Percentiles rank a stretch among this genome's conserved stretches.
phyloP scores from a whole-genome alignment of 1,140 invertebrate species.

The Trigoniulus corallinus region DNA sequence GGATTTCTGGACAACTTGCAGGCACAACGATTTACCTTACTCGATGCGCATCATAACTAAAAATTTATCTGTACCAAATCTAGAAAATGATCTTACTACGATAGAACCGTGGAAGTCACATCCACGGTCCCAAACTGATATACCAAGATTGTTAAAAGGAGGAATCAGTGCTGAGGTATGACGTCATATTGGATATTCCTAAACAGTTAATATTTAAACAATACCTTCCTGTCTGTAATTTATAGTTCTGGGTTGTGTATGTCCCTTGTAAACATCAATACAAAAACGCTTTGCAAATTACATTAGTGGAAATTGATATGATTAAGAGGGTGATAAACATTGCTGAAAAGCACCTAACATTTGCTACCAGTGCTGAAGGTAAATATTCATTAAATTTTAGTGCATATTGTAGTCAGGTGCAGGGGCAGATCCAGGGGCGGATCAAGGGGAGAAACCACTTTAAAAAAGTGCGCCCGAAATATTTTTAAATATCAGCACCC shows the following conservation, averaged over 20 bases:
- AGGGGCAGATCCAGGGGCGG: too few species aligned
- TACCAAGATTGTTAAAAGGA: slow-evolving; percentile 59
- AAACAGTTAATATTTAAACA: too few species aligned
- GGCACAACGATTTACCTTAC: slow-evolving; percentile 78
- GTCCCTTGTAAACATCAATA: slow-evolving; percentile 67
- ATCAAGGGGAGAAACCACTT: too few species aligned
- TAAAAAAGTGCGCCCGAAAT: too few species aligned
- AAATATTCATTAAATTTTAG: too few species aligned
- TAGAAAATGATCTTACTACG: slow-evolving; percentile 50
- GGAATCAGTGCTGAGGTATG: slow-evolving; percentile 65
- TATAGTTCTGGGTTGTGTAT: slow-evolving; percentile 82
- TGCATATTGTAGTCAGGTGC: too few species aligned
- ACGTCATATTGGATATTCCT: too few species aligned
- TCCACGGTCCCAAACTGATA: slow-evolving; percentile 74
- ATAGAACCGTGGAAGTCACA: slow-evolving; percentile 60
- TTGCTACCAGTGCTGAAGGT: slow-evolving; percentile 55
- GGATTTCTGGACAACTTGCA: too few species aligned
- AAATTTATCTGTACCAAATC: slow-evolving; percentile 61
- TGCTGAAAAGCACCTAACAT: slow-evolving; percentile 56
- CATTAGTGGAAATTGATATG: slow-evolving; percentile 70
- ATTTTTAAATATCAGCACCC: too few species aligned
- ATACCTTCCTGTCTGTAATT: too few species aligned
- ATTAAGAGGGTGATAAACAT: slow-evolving; percentile 64
- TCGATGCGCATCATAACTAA: slow-evolving; percentile 63
- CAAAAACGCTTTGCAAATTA: slow-evolving; percentile 64